Conservation (phyloP, 2,797 vertebrate genomes). For the Hirundo rustica region DNA sequence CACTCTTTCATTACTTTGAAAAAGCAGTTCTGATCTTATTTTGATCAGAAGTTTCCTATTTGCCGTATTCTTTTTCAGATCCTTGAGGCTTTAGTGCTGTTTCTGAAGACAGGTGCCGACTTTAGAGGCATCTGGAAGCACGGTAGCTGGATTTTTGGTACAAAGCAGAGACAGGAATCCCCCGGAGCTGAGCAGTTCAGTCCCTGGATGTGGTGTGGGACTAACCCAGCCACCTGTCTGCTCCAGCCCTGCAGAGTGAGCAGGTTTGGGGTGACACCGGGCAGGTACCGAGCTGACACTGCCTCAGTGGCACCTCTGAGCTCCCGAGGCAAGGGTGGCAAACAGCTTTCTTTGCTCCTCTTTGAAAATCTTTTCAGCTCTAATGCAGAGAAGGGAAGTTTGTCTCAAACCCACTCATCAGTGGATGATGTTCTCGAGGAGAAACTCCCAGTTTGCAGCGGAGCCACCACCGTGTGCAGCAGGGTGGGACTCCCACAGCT, state of each 20-base stretch:
- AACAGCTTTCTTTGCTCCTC: background rate
- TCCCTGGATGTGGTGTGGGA: background rate
- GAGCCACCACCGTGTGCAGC: background rate
- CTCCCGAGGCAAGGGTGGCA: background rate
- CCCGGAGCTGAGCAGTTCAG: background rate
- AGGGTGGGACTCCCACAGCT: background rate
- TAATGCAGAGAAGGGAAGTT: background rate
- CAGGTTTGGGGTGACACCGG: background rate
- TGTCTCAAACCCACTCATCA: background rate
- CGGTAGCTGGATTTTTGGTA: background rate
- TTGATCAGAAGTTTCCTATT: background rate
- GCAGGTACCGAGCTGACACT: rapidly evolving
- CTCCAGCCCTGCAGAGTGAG: background rate
- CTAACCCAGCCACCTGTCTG: rapidly evolving
- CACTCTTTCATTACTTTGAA: background rate
- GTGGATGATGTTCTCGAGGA: background rate
- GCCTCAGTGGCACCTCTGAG: background rate
- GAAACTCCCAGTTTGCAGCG: rapidly evolving
- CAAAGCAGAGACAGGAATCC: background rate
- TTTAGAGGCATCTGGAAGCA: background rate
- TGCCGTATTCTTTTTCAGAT: background rate
- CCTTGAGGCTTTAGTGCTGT: background rate
- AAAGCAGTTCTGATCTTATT: background rate
- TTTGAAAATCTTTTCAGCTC: background rate
- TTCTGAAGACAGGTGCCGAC: background rate